These are phyloP conservation scores for Sciaenops ocellatus DNA, from an alignment of 2,797 vertebrate genomes.

Conservation along the genomic window DNA sequence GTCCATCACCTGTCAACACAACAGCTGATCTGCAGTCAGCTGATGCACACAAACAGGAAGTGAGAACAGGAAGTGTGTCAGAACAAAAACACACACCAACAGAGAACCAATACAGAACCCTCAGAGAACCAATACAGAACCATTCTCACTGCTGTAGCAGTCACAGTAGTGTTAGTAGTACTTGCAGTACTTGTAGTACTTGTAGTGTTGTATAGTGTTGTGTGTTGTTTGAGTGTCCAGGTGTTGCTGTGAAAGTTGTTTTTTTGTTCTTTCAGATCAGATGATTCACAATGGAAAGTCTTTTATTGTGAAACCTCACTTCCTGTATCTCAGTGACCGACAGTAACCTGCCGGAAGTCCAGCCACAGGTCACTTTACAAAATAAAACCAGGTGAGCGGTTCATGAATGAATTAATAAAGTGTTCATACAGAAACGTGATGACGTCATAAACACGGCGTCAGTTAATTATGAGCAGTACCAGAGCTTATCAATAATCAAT, in stretches of 20 bases:
- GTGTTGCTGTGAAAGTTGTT: no score
- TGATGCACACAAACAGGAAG: neutral
- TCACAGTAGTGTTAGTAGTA: neutral
- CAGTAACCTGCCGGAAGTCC: conserved; percentile 9
- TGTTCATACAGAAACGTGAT: no score
- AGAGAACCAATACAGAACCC: neutral
- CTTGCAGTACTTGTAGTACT: neutral
- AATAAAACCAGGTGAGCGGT: neutral
- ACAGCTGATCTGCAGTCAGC: neutral
- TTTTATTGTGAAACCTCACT: conserved; percentile 27
- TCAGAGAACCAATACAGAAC: neutral
- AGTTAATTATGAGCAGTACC: no score
- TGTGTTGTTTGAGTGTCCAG: no score
- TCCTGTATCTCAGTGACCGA: conserved; percentile 23
- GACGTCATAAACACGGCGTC: no score
- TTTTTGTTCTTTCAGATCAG: neutral
- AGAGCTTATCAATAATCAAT: no score
- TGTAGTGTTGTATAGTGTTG: no score
- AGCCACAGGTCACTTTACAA: neutral
- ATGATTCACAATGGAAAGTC: neutral
- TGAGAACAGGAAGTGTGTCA: neutral
- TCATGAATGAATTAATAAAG: no score
- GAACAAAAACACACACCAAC: neutral
- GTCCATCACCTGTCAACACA: neutral
- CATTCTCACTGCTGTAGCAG: no score